These are phyloP conservation scores for Trichonephila clavata DNA, from an alignment of 1,140 invertebrate species.

Conservation along the genomic window DNA sequence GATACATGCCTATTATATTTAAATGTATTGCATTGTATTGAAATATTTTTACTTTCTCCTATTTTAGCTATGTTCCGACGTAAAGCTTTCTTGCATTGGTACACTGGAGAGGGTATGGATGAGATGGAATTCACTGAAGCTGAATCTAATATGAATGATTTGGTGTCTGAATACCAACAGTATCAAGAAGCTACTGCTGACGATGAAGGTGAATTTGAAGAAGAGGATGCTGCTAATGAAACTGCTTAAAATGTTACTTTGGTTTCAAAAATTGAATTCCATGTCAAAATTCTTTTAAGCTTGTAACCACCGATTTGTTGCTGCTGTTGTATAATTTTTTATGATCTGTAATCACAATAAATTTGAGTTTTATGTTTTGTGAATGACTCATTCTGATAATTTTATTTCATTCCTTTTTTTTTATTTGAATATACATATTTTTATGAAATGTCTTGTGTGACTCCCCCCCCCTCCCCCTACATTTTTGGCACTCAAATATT, in stretches of 20 bases:
- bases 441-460: no score
- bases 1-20: no score
- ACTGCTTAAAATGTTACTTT: slow-evolving; percentile 7
- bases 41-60: background rate
- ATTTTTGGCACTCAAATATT: no score
- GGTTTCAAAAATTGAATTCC: background rate
- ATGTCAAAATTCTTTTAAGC: slow-evolving; percentile 1
- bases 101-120: slow-evolving; percentile 88
- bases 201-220: slow-evolving; percentile 81
- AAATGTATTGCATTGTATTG: no score
- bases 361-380: no score
- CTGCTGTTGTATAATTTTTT: slow-evolving; percentile 21
- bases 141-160: slow-evolving; percentile 83
- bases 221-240: slow-evolving; percentile 79
- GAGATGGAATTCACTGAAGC: slow-evolving; percentile 90
- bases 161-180: slow-evolving; percentile 92
- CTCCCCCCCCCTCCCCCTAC: no score
- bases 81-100: slow-evolving; percentile 80
- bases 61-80: slow-evolving; percentile 81
- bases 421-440: no score
- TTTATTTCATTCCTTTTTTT: no score
- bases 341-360: background rate
- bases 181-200: slow-evolving; percentile 86
- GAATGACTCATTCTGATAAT: no score
- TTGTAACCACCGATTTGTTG: slow-evolving; percentile 21